Evolutionary conservation across 1,140 invertebrate species (phyloP).

Genomic region (Drosophila burlai): DNA sequence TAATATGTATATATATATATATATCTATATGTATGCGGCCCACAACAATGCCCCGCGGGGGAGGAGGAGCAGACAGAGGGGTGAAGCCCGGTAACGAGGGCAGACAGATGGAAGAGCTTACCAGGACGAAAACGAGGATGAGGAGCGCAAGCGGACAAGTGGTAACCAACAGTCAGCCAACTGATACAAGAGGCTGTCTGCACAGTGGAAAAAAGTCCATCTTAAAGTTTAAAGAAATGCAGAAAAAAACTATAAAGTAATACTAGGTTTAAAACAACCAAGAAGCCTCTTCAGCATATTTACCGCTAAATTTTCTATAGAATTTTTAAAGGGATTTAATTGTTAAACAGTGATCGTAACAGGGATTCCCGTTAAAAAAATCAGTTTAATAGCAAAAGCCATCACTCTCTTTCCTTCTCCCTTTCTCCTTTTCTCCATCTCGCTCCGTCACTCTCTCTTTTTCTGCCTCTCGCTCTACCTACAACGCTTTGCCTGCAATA

Average conservation of each 20-base stretch:
- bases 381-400: not conserved
- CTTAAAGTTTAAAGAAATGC: too few relatives aligned
- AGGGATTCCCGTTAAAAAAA: not conserved
- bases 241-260: too few relatives aligned
- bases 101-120: conserved; percentile 50
- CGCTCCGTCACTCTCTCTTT: not conserved
- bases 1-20: conserved; percentile 20
- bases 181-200: conserved; percentile 47
- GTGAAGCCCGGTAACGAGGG: conserved; percentile 18
- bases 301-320: too few relatives aligned
- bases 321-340: too few relatives aligned
- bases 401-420: not conserved
- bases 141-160: conserved; percentile 56
- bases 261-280: too few relatives aligned
- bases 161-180: conserved; percentile 74
- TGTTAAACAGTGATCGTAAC: too few relatives aligned
- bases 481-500: not conserved
- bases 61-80: not conserved
- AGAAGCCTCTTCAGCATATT: too few relatives aligned
- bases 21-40: not conserved
- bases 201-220: not conserved
- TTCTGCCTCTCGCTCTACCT: too few relatives aligned
- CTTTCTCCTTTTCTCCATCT: not conserved
- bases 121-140: conserved; percentile 17
- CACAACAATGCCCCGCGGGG: conserved; percentile 34